phyloP scores from a whole-genome alignment of 2,113 vertebrate genomes.

The Nicator chloris region DNA sequence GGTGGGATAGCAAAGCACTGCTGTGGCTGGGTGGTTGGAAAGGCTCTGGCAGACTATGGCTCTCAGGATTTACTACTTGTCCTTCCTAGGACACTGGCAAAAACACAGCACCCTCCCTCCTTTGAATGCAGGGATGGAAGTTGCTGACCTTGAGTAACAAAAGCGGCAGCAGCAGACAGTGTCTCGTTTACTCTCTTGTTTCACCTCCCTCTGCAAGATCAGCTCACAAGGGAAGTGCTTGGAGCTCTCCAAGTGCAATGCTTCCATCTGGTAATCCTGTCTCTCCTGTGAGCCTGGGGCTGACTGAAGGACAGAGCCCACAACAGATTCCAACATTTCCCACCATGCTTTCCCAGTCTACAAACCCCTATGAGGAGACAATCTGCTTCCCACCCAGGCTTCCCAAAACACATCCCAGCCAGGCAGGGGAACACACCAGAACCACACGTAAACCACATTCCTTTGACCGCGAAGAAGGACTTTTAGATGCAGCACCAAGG shows the following conservation, averaged over 20 bases:
- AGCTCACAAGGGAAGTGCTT: rapidly evolving
- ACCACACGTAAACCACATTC: neutral
- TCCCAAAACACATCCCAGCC: neutral
- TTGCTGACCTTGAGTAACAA: neutral
- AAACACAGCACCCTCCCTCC: neutral
- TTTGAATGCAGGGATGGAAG: rapidly evolving
- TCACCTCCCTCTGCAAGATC: neutral
- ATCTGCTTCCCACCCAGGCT: neutral
- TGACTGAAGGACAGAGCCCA: neutral
- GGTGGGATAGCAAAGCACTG: rapidly evolving
- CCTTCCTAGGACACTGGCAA: neutral
- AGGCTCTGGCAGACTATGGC: neutral
- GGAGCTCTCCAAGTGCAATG: neutral
- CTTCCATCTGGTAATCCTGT: rapidly evolving
- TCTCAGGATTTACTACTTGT: neutral
- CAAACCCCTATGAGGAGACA: rapidly evolving
- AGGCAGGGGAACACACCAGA: rapidly evolving
- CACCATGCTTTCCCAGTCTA: neutral
- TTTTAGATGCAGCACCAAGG: neutral
- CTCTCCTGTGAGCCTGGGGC: neutral
- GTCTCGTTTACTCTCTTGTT: neutral
- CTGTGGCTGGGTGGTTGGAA: neutral
- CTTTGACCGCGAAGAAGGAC: neutral
- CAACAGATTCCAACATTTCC: neutral
- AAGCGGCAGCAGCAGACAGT: neutral